Evolutionary conservation across 1,140 invertebrate species (phyloP), one percentile per base, ranked within the genome.

Genomic region (Doryteuthis pealeii): DNA sequence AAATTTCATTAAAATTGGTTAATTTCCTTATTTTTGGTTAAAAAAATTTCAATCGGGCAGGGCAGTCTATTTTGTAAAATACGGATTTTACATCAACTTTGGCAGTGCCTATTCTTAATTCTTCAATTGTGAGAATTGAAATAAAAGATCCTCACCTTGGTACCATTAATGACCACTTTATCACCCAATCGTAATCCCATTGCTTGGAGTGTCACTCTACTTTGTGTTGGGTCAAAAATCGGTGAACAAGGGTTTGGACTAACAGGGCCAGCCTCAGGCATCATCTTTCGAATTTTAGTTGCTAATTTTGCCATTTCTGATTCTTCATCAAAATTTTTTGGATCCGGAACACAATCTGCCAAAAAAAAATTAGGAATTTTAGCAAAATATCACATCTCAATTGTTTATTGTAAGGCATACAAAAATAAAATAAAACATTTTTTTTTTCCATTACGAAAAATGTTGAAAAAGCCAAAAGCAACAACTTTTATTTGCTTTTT

Each of bases 331-430:
- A 87, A 85, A 62, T 83, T 80, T 35, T 81, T 83, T 18, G 85
- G 75, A 75, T 90, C 87, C 40, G 90, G 90, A 75, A 90, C 86
- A 80, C 89, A 90, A 73, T 90, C 90, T 89, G 77, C 35, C 3
- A n/a, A n/a, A n/a, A n/a, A n/a, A n/a, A n/a, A 12, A 81, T 78
- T 72, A 68, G 74, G 40, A 49, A 74, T 43, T 71, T 18, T 67
- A 58, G 74, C 22, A 77, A 30, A 73, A 26, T 26, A 10, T 35
- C n/a, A 62, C 5, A 73, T 65, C 4, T 65, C 2, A 30, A 49
- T 72, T 72, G 26, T n/a, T 31, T 71, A 71, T 26, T 40, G 31
- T n/a, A 35, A 71, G 30, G 22, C 28, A 40, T 15, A 49, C 18
- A 71, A 26, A 22, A 10, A 43, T 8, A 40, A 49, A 26, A 43